Conservation (phyloP, 2,888 invertebrate genomes). For the Tromatobia lineatoria region DNA sequence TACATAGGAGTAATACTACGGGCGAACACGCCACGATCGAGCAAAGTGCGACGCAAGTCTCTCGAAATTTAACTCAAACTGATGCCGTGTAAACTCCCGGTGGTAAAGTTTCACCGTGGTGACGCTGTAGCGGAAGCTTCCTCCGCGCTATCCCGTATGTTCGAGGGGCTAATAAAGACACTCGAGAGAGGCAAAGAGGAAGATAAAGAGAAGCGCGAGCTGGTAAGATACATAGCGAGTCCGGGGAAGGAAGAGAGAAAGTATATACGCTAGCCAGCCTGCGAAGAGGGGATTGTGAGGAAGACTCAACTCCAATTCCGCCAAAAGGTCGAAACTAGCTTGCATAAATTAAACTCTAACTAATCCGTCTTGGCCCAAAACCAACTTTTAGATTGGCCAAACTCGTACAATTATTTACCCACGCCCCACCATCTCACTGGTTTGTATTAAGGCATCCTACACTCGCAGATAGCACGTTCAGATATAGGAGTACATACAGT, state of each 20-base stretch:
- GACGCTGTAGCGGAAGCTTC: slow-evolving; percentile 44
- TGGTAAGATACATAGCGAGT: slow-evolving; percentile 19
- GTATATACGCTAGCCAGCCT: slow-evolving; percentile 6
- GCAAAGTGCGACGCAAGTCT: slow-evolving; percentile 9
- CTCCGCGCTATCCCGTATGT: slow-evolving; percentile 18
- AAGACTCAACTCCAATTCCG: slow-evolving; percentile 66
- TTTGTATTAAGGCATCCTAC: slow-evolving; percentile 28
- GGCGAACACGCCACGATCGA: slow-evolving; percentile 20
- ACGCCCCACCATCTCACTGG: slow-evolving; percentile 24
- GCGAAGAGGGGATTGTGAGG: slow-evolving; percentile 14
- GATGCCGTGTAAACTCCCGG: slow-evolving; percentile 45
- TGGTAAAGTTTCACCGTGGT: slow-evolving; percentile 55
- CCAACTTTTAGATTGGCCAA: slow-evolving; percentile 78
- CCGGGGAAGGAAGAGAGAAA: slow-evolving; percentile 37
- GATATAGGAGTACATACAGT: not conserved
- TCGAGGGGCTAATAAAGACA: slow-evolving; percentile 61
- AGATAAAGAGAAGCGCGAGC: slow-evolving; percentile 27
- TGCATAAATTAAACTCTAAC: slow-evolving; percentile 78
- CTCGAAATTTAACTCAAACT: slow-evolving; percentile 58
- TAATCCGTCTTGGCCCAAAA: slow-evolving; percentile 76
- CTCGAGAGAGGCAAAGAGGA: slow-evolving; percentile 45
- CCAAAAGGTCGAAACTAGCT: slow-evolving; percentile 70
- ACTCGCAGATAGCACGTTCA: slow-evolving; percentile 23
- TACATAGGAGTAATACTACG: slow-evolving; percentile 11
- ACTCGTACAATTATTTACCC: slow-evolving; percentile 76